Conservation (phyloP, 2,888 invertebrate species). For the Ferrisia virgata region DNA sequence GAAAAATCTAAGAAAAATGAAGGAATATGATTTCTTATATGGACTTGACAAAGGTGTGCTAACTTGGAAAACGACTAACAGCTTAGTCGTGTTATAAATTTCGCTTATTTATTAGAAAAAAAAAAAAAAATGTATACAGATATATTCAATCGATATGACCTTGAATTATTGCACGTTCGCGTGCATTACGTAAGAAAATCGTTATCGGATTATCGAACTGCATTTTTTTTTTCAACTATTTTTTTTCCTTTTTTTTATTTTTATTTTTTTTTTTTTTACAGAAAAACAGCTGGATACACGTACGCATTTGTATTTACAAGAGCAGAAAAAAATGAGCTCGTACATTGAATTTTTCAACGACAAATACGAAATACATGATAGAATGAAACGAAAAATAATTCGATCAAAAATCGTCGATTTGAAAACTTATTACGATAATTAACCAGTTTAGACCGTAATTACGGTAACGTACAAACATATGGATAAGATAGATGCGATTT, state of each 20-base stretch:
- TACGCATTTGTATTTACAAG: too few relatives aligned
- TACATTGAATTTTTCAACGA: background rate
- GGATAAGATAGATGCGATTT: too few relatives aligned
- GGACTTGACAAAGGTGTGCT: background rate
- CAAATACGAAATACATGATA: background rate
- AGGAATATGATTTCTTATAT: background rate
- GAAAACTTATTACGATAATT: too few relatives aligned
- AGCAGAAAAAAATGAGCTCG: background rate
- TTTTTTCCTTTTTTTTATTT: too few relatives aligned
- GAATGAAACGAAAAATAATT: too few relatives aligned
- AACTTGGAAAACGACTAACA: background rate
- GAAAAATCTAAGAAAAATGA: background rate
- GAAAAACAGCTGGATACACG: background rate
- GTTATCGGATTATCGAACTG: background rate
- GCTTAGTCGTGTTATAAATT: background rate
- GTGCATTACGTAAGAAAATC: background rate
- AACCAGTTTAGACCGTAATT: too few relatives aligned
- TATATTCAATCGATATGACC: background rate
- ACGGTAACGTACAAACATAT: too few relatives aligned
- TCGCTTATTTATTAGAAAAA: background rate
- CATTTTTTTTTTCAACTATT: background rate
- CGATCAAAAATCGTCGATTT: too few relatives aligned
- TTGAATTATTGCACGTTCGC: constrained; percentile 9
- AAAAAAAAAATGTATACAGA: background rate
- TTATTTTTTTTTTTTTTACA: background rate